Percentiles rank a stretch among this genome's conserved stretches.
These are phyloP conservation scores for Venusia cambrica DNA, from an alignment of 2,888 invertebrate genomes.

Conservation along the genomic window DNA sequence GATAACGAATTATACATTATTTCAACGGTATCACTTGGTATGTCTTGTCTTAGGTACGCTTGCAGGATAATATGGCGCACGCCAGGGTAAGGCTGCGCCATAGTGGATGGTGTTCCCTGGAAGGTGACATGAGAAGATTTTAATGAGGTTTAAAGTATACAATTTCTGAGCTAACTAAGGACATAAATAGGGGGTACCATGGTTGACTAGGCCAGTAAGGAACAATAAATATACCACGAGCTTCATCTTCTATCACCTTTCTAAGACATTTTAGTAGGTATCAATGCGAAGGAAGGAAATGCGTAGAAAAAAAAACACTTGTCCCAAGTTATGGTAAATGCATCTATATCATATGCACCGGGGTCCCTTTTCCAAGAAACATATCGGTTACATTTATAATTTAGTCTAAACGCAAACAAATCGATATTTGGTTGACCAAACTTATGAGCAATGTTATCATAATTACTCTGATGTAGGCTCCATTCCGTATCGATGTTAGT, in stretches of 20 bases:
- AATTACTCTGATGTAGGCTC: conserved; percentile 16
- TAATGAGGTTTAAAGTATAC: conserved; percentile 24
- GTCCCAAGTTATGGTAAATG: conserved; percentile 6
- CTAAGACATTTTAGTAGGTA: conserved; percentile 1
- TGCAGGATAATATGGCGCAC: conserved; percentile 30
- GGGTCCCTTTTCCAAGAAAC: conserved; percentile 10
- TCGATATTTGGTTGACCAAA: conserved; percentile 8
- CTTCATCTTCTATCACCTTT: conserved; percentile 19
- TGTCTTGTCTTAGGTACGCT: conserved; percentile 12
- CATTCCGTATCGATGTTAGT: conserved; percentile 20
- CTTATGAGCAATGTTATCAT: conserved; percentile 7
- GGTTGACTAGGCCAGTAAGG: conserved; percentile 31
- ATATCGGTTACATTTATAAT: conserved; percentile 7
- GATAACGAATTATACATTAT: conserved; percentile 27
- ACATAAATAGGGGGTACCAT: conserved; percentile 27
- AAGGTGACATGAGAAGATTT: conserved; percentile 26
- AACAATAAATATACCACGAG: conserved; percentile 28
- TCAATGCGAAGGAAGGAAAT: conserved; percentile 4
- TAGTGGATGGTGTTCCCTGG: conserved; percentile 25
- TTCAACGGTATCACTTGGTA: conserved; percentile 16
- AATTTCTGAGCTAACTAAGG: conserved; percentile 17
- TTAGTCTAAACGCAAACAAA: conserved; percentile 8
- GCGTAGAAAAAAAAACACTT: conserved; percentile 3
- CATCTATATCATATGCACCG: conserved; percentile 5
- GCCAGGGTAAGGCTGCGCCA: conserved; percentile 23